Conservation (phyloP, 2,797 vertebrate genomes). For the Rhodeus uyekii region DNA sequence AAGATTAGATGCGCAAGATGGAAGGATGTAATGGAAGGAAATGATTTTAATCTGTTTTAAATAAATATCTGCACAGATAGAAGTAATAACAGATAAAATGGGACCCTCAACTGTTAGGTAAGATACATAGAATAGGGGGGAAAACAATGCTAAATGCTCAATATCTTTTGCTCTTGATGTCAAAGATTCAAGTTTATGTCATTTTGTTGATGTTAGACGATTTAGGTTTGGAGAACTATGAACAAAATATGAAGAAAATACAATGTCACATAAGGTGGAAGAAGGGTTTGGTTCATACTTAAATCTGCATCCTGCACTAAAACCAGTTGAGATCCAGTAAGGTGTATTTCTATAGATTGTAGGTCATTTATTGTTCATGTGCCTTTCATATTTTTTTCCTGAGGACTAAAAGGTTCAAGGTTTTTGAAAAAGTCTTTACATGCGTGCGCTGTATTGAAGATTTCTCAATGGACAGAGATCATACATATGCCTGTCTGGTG, state of each 20-base stretch:
- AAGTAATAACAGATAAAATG: conserved; percentile 7
- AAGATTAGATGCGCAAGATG: not conserved
- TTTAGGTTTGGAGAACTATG: not conserved
- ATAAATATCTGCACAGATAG: not conserved
- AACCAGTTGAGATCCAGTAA: not conserved
- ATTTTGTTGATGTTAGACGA: not conserved
- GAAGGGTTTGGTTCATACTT: not conserved
- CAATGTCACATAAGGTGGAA: too few species aligned
- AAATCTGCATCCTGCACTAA: not conserved
- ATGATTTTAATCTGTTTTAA: not conserved
- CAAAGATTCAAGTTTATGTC: not conserved
- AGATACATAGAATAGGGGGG: not conserved
- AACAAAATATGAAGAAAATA: not conserved
- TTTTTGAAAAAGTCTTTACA: not conserved
- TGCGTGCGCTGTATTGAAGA: not conserved
- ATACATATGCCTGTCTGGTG: conserved; percentile 15
- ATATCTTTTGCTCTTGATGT: not conserved
- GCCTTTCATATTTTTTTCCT: not conserved
- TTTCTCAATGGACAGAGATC: not conserved
- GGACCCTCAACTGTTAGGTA: not conserved
- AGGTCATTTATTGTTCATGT: not conserved
- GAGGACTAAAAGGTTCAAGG: not conserved
- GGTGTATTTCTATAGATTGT: not conserved
- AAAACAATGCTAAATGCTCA: not conserved
- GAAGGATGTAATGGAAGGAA: not conserved